Evolutionary conservation across 2,888 invertebrate genomes (phyloP), one percentile per base, ranked within the genome.

Genomic region (Rhodophaea formosa): DNA sequence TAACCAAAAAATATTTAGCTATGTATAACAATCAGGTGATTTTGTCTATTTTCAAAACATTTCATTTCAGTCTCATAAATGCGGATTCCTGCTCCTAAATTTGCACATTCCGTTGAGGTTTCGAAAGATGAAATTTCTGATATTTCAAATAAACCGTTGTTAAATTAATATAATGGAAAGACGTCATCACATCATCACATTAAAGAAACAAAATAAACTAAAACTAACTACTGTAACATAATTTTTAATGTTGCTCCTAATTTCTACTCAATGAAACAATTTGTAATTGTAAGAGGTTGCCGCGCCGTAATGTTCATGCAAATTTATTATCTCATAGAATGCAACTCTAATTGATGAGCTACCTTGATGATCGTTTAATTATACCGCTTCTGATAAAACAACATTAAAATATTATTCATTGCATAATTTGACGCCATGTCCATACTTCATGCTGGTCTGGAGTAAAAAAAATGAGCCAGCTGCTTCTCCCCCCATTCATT

Each of bases 321-420:
- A 51, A 39, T 39, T 51, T 51, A 51, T 51, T 51, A 51, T 12
- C 39, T 16, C 35, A 51, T 17, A 35, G 51, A 51, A 51, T 51
- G 32, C 35, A 10, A 51, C 35, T 51, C 16, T 51, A 35, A 51
- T 51, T 51, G 51, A 51, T 51, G 51, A 51, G 35, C 12, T 51
- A 32, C 30, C 49, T 49, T 32, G 32, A 49, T 32, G 49, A 49
- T 32, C 32, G 49, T 32, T 49, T 49, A 49, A 49, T 46, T 30
- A 51, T 35, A 51, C 51, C 32, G 12, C 15, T 51, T 32, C 51
- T 51, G 30, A 8, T 35, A 8, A 3, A 14, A 8, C 0, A 14
- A 29, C 23, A 23, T 53, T 10, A 6, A n/a, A 8, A 29, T 35
- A 35, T 35, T 35, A 35, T 39, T 12, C 39, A 39, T 12, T 39